These are phyloP conservation scores for Rachycentron canadum DNA, from an alignment of 2,797 vertebrate species.

Conservation along the genomic window DNA sequence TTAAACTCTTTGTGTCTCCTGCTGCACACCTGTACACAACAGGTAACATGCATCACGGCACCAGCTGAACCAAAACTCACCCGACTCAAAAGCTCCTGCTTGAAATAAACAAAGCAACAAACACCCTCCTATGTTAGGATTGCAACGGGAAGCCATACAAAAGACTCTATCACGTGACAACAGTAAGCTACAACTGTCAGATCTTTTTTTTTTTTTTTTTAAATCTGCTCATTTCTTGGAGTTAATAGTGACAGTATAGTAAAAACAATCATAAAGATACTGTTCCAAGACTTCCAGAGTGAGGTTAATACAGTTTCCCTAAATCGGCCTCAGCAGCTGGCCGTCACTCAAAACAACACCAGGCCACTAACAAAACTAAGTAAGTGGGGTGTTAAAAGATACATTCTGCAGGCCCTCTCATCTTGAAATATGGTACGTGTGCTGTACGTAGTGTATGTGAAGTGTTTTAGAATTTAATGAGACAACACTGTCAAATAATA, in stretches of 20 bases:
- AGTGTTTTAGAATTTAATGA: not conserved
- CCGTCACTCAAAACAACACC: constrained; percentile 17
- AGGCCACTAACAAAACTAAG: constrained; percentile 19
- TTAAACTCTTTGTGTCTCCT: not conserved
- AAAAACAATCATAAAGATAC: not conserved
- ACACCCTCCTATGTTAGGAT: not conserved
- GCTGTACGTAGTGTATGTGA: not conserved
- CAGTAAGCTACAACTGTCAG: not conserved
- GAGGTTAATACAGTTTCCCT: constrained; percentile 17
- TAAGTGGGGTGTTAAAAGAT: not conserved
- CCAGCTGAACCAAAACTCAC: constrained; percentile 4
- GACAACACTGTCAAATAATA: not conserved
- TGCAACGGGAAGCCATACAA: not conserved
- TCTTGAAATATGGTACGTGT: not conserved
- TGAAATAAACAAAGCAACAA: constrained; percentile 26
- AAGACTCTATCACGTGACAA: not conserved
- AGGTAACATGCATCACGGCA: not conserved
- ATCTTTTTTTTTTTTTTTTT: not conserved
- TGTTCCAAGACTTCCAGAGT: constrained; percentile 13
- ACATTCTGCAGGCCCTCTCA: not conserved
- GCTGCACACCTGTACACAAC: constrained; percentile 12
- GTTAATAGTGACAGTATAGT: not conserved
- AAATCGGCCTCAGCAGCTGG: constrained; percentile 31
- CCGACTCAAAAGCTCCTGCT: not conserved
- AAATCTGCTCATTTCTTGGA: not conserved